These are phyloP conservation scores for Empidonax alnorum DNA, from an alignment of 2,113 vertebrate genomes.

Conservation along the genomic window DNA sequence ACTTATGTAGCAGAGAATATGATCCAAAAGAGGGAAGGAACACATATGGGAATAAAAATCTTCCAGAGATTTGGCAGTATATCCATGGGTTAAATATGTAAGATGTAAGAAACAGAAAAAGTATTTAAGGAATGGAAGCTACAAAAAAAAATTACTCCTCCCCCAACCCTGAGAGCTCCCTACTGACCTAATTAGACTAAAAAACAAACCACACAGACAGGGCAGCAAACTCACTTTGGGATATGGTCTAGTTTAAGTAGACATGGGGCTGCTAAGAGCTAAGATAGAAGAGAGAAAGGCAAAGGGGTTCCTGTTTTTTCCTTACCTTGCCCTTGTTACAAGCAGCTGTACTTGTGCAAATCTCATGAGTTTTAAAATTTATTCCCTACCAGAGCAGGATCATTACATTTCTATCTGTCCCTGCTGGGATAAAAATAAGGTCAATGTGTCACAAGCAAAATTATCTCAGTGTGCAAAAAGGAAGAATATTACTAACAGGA, in stretches of 20 bases:
- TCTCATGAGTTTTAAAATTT: not conserved
- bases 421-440: constrained; percentile 5
- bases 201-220: not conserved
- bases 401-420: constrained; percentile 1
- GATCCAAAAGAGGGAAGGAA: not conserved
- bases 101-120: not conserved
- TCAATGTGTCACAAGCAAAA: not conserved
- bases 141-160: not conserved
- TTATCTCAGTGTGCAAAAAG: not conserved
- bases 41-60: not conserved
- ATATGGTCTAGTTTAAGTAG: not conserved
- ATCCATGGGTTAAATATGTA: not conserved
- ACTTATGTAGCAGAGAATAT: not conserved
- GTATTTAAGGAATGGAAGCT: not conserved
- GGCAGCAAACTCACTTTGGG: constrained; percentile 14
- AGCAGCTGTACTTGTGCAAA: not conserved
- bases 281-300: not conserved
- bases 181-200: constrained; percentile 24
- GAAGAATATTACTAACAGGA: not conserved
- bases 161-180: not conserved
- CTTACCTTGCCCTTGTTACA: not conserved
- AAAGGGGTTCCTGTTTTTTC: not conserved
- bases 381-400: not conserved
- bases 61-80: not conserved
- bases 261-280: not conserved